phyloP scores from a whole-genome alignment of 2,113 vertebrate species.

The Carettochelys insculpta region DNA sequence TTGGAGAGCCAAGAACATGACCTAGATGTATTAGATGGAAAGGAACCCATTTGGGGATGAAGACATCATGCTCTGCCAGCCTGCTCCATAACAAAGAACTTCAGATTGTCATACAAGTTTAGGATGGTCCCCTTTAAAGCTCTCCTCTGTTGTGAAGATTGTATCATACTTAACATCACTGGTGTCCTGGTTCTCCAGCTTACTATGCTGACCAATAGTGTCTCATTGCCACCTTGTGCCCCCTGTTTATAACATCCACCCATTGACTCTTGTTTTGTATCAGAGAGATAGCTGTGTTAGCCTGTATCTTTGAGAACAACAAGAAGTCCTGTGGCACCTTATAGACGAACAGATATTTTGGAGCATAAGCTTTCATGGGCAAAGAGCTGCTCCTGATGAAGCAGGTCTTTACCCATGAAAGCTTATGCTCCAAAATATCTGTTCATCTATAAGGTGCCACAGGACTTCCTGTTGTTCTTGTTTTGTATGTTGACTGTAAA shows the following conservation, averaged over 20 bases:
- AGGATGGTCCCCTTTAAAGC: background rate
- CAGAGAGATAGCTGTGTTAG: too few relatives aligned
- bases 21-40: accelerated
- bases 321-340: too few relatives aligned
- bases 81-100: background rate
- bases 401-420: too few relatives aligned
- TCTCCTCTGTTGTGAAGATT: background rate
- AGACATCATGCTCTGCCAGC: background rate
- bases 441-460: too few relatives aligned
- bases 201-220: background rate
- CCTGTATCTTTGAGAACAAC: too few relatives aligned
- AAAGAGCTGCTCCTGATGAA: too few relatives aligned
- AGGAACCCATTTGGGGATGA: background rate
- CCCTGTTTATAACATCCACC: background rate
- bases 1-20: background rate
- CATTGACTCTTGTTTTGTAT: too few relatives aligned
- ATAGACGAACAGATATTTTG: too few relatives aligned
- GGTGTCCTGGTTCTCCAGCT: background rate
- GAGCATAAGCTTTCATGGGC: too few relatives aligned
- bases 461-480: background rate
- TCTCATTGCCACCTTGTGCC: background rate
- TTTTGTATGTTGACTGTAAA: background rate
- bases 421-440: too few relatives aligned
- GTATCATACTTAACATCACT: background rate
- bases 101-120: background rate